Percentiles rank a stretch among this genome's conserved stretches.
Conservation (phyloP, 2,888 invertebrate genomes). For the Cantharis rustica region DNA sequence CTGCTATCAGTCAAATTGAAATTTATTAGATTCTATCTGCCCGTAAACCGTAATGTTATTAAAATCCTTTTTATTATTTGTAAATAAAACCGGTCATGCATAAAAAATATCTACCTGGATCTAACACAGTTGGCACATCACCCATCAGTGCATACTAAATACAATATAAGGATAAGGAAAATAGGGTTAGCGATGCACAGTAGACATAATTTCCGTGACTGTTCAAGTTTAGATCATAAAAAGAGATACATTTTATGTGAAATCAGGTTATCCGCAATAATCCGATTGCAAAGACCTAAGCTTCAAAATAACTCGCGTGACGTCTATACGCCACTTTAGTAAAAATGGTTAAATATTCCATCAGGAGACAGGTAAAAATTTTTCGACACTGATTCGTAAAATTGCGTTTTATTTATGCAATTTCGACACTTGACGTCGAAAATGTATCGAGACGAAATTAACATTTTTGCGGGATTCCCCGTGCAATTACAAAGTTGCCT, state of each 20-base stretch:
- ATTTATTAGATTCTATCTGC: conserved; percentile 12
- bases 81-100: conserved; percentile 34
- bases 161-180: conserved; percentile 24
- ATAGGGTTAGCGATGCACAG: conserved; percentile 34
- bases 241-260: conserved; percentile 41
- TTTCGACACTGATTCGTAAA: not conserved
- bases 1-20: conserved; percentile 6
- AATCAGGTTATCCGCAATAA: conserved; percentile 40
- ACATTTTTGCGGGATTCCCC: not conserved
- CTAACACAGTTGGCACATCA: conserved; percentile 18
- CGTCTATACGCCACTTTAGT: conserved; percentile 25
- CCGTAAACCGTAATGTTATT: conserved; percentile 13
- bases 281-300: conserved; percentile 35
- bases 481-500: not conserved
- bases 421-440: not conserved
- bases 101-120: conserved; percentile 19
- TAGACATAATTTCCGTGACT: conserved; percentile 42
- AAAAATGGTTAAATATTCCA: not conserved
- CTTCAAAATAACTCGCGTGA: conserved; percentile 35
- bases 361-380: not conserved
- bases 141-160: conserved; percentile 24
- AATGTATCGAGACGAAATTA: not conserved
- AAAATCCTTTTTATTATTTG: conserved; percentile 9
- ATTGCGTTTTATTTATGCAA: not conserved
- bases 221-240: conserved; percentile 41